Percentiles rank a stretch among this genome's conserved stretches.
Conservation (phyloP, 92 coral and sea anemone species). For the Porites rus region DNA sequence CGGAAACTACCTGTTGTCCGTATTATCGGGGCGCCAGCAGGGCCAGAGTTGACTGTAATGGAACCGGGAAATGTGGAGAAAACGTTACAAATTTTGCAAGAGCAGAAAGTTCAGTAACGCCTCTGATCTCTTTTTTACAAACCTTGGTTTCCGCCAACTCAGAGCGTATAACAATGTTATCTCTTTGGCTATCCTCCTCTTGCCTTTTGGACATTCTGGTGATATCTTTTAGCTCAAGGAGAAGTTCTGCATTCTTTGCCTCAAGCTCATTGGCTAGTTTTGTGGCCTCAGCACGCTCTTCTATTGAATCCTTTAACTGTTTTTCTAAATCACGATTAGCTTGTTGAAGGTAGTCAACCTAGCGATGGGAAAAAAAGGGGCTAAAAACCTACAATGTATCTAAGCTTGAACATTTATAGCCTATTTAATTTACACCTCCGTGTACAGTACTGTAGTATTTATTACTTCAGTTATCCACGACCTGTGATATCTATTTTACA, state of each 20-base stretch:
- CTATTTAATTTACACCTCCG: too few species aligned
- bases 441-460: too few species aligned
- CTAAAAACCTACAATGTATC: too few species aligned
- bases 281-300: constrained; percentile 72
- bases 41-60: too few species aligned
- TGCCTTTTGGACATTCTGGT: constrained; percentile 76
- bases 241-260: constrained; percentile 86
- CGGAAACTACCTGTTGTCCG: too few species aligned
- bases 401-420: too few species aligned
- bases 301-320: constrained; percentile 76
- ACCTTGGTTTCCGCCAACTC: constrained; percentile 89
- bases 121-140: constrained; percentile 11
- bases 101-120: background rate
- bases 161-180: constrained; percentile 66
- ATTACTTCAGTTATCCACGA: too few species aligned
- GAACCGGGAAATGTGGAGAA: too few species aligned
- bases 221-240: constrained; percentile 85
- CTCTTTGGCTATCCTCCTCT: constrained; percentile 88
- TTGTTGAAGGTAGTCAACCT: constrained; percentile 99
- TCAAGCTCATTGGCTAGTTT: constrained; percentile 76
- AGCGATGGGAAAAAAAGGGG: background rate
- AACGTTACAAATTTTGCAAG: too few species aligned
- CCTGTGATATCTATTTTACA: too few species aligned
- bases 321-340: constrained; percentile 98
- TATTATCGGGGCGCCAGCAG: too few species aligned